Evolutionary conservation across 92 coral and sea anemone genomes (phyloP).

Genomic region (Zoanthus solanderi): DNA sequence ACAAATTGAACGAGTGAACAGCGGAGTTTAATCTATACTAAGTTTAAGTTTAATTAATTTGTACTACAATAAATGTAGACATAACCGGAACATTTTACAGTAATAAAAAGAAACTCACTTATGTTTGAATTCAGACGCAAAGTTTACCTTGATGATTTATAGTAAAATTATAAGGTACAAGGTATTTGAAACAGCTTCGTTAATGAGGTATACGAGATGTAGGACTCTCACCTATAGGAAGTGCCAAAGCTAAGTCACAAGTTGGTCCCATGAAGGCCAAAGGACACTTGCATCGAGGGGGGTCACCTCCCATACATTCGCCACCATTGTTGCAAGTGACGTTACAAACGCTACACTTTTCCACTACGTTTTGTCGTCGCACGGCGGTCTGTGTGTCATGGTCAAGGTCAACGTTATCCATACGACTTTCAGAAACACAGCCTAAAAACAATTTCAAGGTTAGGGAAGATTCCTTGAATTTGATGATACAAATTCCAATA

Average conservation of each 20-base stretch:
- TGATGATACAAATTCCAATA: background rate
- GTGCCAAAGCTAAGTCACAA: conserved; percentile 12
- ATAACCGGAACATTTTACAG: too few species aligned
- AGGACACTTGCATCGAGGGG: conserved; percentile 40
- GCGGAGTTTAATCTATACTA: too few species aligned
- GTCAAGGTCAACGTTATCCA: conserved; percentile 71
- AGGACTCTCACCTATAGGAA: conserved; percentile 14
- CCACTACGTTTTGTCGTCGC: conserved; percentile 69
- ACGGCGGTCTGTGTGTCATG: conserved; percentile 47
- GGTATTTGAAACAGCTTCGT: too few species aligned
- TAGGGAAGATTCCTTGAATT: background rate
- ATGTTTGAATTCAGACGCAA: too few species aligned
- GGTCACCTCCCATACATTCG: conserved; percentile 37
- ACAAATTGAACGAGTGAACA: too few species aligned
- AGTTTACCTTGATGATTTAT: too few species aligned
- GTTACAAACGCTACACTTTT: conserved; percentile 24
- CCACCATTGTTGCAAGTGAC: conserved; percentile 28
- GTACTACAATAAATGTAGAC: too few species aligned
- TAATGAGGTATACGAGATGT: too few species aligned
- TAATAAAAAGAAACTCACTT: too few species aligned
- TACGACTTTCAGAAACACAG: conserved; percentile 71
- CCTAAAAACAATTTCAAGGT: conserved; percentile 47
- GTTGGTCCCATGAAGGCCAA: conserved; percentile 28
- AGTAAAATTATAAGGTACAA: too few species aligned
- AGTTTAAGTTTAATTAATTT: too few species aligned